Base-by-base conservation (phyloP, 2,797 vertebrate species). In the Cossypha heuglini region DNA sequence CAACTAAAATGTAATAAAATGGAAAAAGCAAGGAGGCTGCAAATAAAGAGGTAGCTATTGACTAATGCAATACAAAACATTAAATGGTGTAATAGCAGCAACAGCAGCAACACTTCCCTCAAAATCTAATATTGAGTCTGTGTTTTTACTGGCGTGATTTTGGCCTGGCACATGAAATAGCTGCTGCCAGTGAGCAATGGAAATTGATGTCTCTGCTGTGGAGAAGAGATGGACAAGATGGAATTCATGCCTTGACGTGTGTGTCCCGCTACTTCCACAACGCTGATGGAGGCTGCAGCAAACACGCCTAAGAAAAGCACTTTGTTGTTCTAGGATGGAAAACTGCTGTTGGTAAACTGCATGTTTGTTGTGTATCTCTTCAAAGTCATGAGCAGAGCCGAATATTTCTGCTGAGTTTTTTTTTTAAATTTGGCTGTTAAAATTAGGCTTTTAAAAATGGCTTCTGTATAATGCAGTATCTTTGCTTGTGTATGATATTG, bases 1-100 rank as follows among this genome's bases (percentile, higher is more conserved):
- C 57, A 94, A 62, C 33, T 55, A 21, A 82, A 93, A 85, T n/a
- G 15, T 79, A 91, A 88, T 89, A 91, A 83, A 87, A 94, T n/a
- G 13, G 37, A 85, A 69, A 88, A 92, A 57, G 2, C 12, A 52
- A 93, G 69, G 54, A 63, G 48, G 55, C 63, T 57, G 48, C 48
- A 87, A 82, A 62, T 74, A 69, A 59, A 67, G 78, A 85, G 51
- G 22, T 46, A 86, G n/a, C 43, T 82, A 48, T 69, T 86, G 77
- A 79, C 48, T 42, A 81, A 79, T 11, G 25, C 25, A 85, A 66
- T n/a, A 63, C 22, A 73, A 85, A 91, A 35, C 33, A 33, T 31
- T 38, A 80, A 59, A 63, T 25, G 42, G 31, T 61, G 33, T 83
- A 86, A 74, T 10, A 90, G 26, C 22, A 91, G 40, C 40, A 73